Conservation (phyloP, 2,113 vertebrate species). For the Etheostoma spectabile region DNA sequence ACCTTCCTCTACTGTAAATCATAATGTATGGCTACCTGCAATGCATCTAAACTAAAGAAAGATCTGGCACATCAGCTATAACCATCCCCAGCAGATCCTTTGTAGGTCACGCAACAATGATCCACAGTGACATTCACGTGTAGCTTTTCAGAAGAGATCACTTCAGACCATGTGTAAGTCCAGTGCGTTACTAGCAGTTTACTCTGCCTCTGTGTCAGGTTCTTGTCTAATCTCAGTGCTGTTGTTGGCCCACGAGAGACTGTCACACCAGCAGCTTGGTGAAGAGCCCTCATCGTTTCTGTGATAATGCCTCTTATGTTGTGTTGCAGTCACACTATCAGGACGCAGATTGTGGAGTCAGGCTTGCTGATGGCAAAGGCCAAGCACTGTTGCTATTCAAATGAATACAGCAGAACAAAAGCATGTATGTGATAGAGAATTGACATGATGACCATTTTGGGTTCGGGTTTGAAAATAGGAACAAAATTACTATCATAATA, state of each 20-base stretch:
- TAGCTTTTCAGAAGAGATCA: conserved; percentile 17
- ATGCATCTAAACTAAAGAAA: neutral
- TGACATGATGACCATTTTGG: neutral
- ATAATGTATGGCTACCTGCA: neutral
- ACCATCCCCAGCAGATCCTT: neutral
- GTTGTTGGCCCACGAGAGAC: conserved; percentile 68
- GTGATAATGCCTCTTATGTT: conserved; percentile 64
- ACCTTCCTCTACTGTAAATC: conserved; percentile 1
- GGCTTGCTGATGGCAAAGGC: conserved; percentile 29
- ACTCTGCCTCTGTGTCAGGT: conserved; percentile 30
- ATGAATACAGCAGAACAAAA: conserved; percentile 12
- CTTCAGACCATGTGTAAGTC: conserved; percentile 29
- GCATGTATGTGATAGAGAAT: neutral
- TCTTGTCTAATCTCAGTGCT: conserved; percentile 73
- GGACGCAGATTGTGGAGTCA: conserved; percentile 47
- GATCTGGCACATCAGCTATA: neutral
- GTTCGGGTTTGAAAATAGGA: neutral
- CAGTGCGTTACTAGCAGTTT: conserved; percentile 16
- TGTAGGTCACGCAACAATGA: conserved; percentile 12
- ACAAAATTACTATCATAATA: neutral
- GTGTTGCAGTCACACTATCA: conserved; percentile 59
- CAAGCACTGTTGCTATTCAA: conserved; percentile 11
- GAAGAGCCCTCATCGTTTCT: conserved; percentile 70
- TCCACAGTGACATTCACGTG: conserved; percentile 4
- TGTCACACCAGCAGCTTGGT: conserved; percentile 57